Percentiles rank a stretch among this genome's conserved stretches.
phyloP scores from a whole-genome alignment of 2,797 vertebrate species.

The Phoeniculus purpureus region DNA sequence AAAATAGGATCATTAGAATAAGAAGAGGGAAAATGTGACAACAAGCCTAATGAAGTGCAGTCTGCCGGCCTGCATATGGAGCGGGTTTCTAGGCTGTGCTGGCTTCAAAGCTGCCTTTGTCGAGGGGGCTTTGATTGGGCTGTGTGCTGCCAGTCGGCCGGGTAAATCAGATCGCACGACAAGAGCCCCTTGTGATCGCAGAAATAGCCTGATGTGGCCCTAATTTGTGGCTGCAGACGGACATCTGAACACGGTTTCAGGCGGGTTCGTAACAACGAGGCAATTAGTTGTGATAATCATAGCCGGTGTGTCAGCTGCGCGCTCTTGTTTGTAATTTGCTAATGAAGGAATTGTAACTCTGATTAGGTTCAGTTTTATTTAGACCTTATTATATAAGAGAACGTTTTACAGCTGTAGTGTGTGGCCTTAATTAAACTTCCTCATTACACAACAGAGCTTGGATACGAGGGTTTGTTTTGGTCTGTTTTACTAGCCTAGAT shows the following conservation, averaged over 20 bases:
- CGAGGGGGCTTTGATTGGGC: conserved; percentile 84
- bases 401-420: conserved; percentile 83
- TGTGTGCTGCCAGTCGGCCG: conserved; percentile 74
- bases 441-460: conserved; percentile 79
- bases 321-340: conserved; percentile 93
- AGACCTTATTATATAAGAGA: conserved; percentile 85
- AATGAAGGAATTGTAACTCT: conserved; percentile 96
- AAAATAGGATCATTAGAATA: conserved; percentile 94
- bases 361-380: conserved; percentile 89
- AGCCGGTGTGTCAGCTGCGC: conserved; percentile 84
- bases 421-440: conserved; percentile 87
- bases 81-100: conserved; percentile 73
- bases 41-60: conserved; percentile 88
- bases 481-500: conserved; percentile 69
- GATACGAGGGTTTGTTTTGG: conserved; percentile 77
- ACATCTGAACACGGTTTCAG: conserved; percentile 81
- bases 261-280: conserved; percentile 85
- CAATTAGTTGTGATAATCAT: conserved; percentile 92
- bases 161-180: conserved; percentile 73
- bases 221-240: conserved; percentile 82
- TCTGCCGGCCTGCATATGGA: conserved; percentile 83
- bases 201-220: conserved; percentile 84
- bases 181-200: conserved; percentile 82
- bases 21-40: conserved; percentile 84
- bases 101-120: conserved; percentile 85